Evolutionary conservation across 2,797 vertebrate species (phyloP).

Genomic region (Sylvilagus floridanus): DNA sequence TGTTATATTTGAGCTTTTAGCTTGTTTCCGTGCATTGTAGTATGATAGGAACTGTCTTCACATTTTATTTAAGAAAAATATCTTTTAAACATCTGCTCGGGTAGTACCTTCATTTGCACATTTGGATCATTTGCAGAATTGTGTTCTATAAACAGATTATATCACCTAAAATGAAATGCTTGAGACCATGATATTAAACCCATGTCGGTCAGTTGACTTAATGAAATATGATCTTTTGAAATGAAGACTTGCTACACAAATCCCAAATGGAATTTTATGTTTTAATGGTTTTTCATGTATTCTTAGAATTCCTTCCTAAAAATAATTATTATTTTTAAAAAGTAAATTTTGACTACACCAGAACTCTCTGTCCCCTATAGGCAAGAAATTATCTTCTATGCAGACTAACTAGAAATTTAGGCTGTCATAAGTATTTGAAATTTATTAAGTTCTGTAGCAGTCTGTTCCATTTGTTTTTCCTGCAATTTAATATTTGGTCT

Average conservation of each 20-base stretch:
- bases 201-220: constrained; percentile 50
- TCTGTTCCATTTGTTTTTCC: constrained; percentile 30
- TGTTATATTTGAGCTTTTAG: background rate
- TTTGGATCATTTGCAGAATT: constrained; percentile 19
- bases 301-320: constrained; percentile 53
- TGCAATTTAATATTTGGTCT: constrained; percentile 41
- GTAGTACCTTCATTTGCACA: background rate
- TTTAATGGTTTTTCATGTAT: constrained; percentile 5
- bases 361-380: background rate
- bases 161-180: constrained; percentile 38
- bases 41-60: constrained; percentile 27
- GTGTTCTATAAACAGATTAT: background rate
- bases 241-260: constrained; percentile 29
- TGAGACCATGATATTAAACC: background rate
- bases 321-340: constrained; percentile 41
- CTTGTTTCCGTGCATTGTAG: background rate
- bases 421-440: background rate
- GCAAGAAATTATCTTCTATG: background rate
- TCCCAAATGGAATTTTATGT: constrained; percentile 43
- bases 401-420: constrained; percentile 33
- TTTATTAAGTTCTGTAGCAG: constrained; percentile 27
- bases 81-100: background rate
- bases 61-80: background rate
- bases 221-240: constrained; percentile 56
- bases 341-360: background rate